phyloP scores from a whole-genome alignment of 2,113 vertebrate genomes.

The Sylvia atricapilla region DNA sequence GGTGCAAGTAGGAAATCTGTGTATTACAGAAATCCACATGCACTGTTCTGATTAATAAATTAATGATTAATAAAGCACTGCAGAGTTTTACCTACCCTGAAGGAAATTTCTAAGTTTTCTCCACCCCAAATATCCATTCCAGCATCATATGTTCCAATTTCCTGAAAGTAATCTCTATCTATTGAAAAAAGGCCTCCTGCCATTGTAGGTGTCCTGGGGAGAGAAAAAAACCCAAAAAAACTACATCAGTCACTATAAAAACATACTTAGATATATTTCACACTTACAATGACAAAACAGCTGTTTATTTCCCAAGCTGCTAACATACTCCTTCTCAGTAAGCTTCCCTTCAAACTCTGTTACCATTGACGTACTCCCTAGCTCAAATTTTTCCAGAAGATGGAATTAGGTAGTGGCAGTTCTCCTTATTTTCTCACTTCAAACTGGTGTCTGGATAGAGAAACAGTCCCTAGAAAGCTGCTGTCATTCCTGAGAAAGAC shows the following conservation, averaged over 20 bases:
- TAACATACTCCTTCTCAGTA: not conserved
- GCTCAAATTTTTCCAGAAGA: not conserved
- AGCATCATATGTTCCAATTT: slow-evolving; percentile 97
- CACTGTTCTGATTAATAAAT: not conserved
- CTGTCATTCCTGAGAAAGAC: not conserved
- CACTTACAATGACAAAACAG: not conserved
- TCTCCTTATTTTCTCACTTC: not conserved
- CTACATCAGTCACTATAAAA: not conserved
- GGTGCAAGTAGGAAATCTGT: not conserved
- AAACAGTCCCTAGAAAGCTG: not conserved
- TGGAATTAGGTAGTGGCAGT: not conserved
- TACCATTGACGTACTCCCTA: not conserved
- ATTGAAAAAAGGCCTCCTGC: slow-evolving; percentile 98
- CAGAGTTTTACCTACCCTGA: slow-evolving; percentile 82
- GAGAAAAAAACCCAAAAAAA: not conserved
- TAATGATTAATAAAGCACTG: not conserved
- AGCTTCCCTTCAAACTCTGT: not conserved
- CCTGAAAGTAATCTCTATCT: slow-evolving; percentile 98
- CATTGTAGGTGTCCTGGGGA: slow-evolving; percentile 94
- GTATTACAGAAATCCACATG: not conserved
- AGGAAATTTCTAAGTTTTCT: slow-evolving; percentile 99
- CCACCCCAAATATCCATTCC: slow-evolving; percentile 99
- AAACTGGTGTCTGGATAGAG: not conserved
- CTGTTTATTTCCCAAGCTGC: not conserved
- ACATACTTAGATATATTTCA: not conserved